Evolutionary conservation across 2,797 vertebrate genomes (phyloP).

Genomic region (Xerus rutilus): DNA sequence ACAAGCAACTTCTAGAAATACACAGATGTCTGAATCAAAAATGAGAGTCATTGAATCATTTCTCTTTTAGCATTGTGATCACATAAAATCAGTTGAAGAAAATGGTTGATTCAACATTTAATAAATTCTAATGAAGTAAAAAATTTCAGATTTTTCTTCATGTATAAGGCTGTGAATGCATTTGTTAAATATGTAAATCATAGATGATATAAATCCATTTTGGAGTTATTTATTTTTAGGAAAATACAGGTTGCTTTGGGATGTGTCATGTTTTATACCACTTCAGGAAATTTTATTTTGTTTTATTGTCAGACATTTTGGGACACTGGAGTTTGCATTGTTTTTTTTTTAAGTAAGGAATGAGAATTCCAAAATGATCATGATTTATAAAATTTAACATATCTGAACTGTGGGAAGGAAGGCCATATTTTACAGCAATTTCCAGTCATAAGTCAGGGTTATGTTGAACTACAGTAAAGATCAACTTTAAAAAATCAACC

Average conservation of each 20-base stretch:
- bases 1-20: constrained; percentile 66
- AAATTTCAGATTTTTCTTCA: constrained; percentile 27
- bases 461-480: background rate
- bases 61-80: constrained; percentile 39
- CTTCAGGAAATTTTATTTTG: constrained; percentile 52
- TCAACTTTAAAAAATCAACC: constrained; percentile 15
- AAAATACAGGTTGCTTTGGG: background rate
- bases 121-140: constrained; percentile 58
- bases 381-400: constrained; percentile 50
- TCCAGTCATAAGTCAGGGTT: constrained; percentile 11
- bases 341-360: constrained; percentile 44
- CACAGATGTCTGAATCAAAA: background rate
- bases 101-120: background rate
- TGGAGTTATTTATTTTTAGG: constrained; percentile 30
- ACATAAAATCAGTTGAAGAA: constrained; percentile 29
- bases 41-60: constrained; percentile 41
- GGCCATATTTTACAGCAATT: background rate
- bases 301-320: constrained; percentile 32
- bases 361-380: constrained; percentile 25
- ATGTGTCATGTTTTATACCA: constrained; percentile 39
- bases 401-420: constrained; percentile 24
- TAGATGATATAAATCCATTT: constrained; percentile 63
- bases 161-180: background rate
- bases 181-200: constrained; percentile 37
- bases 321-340: background rate